Evolutionary conservation across 2,888 invertebrate genomes (phyloP).

Genomic region (Synergus itoensis): DNA sequence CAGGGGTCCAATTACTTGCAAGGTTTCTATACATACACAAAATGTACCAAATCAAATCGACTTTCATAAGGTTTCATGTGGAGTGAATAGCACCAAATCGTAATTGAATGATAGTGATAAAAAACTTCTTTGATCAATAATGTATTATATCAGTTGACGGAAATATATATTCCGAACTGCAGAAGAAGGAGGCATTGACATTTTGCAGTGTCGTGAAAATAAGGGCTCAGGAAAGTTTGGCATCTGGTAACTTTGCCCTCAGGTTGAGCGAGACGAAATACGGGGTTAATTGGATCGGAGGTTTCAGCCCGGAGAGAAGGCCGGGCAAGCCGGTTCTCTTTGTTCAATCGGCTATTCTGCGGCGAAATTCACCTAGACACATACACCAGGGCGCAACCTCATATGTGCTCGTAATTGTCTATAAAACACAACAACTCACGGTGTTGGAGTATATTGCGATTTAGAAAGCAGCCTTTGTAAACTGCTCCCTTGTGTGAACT

Average conservation of each 20-base stretch:
- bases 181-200: background rate
- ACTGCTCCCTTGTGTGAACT: background rate
- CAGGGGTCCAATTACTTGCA: background rate
- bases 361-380: slow-evolving; percentile 52
- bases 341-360: slow-evolving; percentile 55
- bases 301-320: slow-evolving; percentile 59
- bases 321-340: slow-evolving; percentile 55
- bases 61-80: background rate
- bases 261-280: slow-evolving; percentile 41
- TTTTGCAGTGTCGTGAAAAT: background rate
- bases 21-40: background rate
- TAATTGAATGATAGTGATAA: background rate
- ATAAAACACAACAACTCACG: background rate
- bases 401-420: background rate
- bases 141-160: background rate
- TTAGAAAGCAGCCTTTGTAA: background rate
- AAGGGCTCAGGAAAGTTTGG: background rate
- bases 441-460: background rate
- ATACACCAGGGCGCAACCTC: slow-evolving; percentile 10
- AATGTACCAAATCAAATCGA: background rate
- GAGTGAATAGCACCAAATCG: background rate
- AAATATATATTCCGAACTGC: background rate
- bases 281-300: slow-evolving; percentile 61
- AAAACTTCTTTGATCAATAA: no score
- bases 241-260: background rate